Evolutionary conservation across 2,797 vertebrate genomes (phyloP).

Genomic region (Hemitrygon akajei): DNA sequence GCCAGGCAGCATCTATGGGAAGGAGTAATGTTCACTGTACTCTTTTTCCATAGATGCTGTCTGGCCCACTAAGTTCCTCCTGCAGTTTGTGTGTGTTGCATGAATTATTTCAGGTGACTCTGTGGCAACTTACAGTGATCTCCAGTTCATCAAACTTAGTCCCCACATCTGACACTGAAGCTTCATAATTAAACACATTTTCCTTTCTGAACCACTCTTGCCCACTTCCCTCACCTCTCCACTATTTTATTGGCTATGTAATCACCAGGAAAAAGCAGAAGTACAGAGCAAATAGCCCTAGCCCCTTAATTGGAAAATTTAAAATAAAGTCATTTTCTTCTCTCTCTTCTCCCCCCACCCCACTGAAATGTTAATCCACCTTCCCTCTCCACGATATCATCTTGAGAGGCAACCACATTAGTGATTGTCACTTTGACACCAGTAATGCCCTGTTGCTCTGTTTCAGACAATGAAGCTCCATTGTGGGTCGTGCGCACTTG

Average conservation of each 20-base stretch:
- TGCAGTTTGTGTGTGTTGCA: too few relatives aligned
- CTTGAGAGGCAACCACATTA: not conserved
- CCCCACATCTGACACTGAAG: too few relatives aligned
- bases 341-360: not conserved
- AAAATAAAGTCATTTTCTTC: not conserved
- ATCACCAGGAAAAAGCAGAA: not conserved
- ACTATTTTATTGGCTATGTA: not conserved
- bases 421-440: too few relatives aligned
- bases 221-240: not conserved
- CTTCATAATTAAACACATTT: not conserved
- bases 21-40: too few relatives aligned
- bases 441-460: slow-evolving; percentile 36
- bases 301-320: not conserved
- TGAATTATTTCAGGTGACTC: too few relatives aligned
- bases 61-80: too few relatives aligned
- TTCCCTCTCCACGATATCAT: not conserved
- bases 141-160: not conserved
- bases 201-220: too few relatives aligned
- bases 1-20: too few relatives aligned
- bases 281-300: too few relatives aligned
- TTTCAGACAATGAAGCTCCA: slow-evolving; percentile 71
- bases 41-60: too few relatives aligned
- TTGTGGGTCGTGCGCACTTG: slow-evolving; percentile 75
- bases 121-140: not conserved
- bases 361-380: not conserved